Evolutionary conservation across 2,888 invertebrate species (phyloP), one percentile per base, ranked within the genome.

Genomic region (Mythimna pallens): DNA sequence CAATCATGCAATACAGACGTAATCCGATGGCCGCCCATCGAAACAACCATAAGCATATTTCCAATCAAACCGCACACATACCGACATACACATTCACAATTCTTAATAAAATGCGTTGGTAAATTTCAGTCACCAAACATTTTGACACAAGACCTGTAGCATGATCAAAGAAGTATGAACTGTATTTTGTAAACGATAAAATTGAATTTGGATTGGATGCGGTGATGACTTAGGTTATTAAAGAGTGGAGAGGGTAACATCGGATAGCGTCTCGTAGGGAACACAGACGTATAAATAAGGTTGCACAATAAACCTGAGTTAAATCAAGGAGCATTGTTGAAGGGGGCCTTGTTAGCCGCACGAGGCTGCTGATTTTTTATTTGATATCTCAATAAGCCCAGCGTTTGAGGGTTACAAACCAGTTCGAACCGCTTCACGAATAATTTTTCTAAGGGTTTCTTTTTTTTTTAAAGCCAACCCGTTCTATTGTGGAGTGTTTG

Each of bases 301-400:
- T 91, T 95, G 94, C 93, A 96, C 94, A 95, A 95, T 95, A 94
- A 93, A 94, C 91, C 94, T 92, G 91, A 91, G 91, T 92, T 94
- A 95, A 96, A 96, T 96, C 96, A 96, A 95, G 94, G 89, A 93
- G 95, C 91, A 95, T 96, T 95, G 95, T 95, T 91, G 93, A 93
- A 91, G 89, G 90, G 85, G 90, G 91, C 87, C 94, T 95, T 95
- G 95, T 95, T 95, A 95, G 94, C 88, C 87, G 87, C 89, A 85
- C 90, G 90, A 93, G 93, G 93, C 94, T 94, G 94, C 95, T 95
- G 95, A 96, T 95, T 95, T 95, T 95, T 95, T 95, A 95, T 96
- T 95, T 94, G 95, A 96, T 95, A 95, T 96, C 95, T 95, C 95
- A 95, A 96, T 95, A 95, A 94, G 93, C 91, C 91, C 92, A 89